These are phyloP conservation scores for Toxonevra muliebris DNA, from an alignment of 2,888 invertebrate species.

Conservation along the genomic window DNA sequence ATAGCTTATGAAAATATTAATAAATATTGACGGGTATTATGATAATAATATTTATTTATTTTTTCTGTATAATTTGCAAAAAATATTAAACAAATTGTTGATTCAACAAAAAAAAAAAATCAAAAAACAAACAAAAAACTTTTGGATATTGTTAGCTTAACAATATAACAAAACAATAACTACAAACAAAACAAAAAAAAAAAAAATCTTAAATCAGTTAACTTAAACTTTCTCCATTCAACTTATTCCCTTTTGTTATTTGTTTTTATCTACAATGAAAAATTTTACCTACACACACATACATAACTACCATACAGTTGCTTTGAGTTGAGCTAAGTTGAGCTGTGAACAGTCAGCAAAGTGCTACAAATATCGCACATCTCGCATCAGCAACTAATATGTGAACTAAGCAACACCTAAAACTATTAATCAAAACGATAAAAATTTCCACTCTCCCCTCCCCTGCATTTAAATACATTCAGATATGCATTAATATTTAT, in stretches of 20 bases:
- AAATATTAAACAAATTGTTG: constrained; percentile 12
- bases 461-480: no score
- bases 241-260: no score
- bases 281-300: background rate
- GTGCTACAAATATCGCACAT: constrained; percentile 12
- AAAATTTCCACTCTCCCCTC: background rate
- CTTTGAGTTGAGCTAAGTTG: background rate
- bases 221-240: constrained; percentile 14
- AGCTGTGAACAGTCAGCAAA: background rate
- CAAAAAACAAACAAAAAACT: background rate
- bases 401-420: constrained; percentile 15
- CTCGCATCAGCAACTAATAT: background rate
- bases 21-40: background rate
- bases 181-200: background rate
- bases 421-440: constrained; percentile 19
- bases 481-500: no score
- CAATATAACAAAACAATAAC: background rate
- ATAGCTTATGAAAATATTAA: background rate
- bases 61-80: background rate
- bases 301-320: background rate
- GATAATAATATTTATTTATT: no score
- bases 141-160: no score
- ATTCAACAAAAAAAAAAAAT: constrained; percentile 13
- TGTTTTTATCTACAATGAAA: no score
- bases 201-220: background rate